Evolutionary conservation across 2,113 vertebrate species (phyloP), one percentile per base, ranked within the genome.

Genomic region (Etheostoma spectabile): DNA sequence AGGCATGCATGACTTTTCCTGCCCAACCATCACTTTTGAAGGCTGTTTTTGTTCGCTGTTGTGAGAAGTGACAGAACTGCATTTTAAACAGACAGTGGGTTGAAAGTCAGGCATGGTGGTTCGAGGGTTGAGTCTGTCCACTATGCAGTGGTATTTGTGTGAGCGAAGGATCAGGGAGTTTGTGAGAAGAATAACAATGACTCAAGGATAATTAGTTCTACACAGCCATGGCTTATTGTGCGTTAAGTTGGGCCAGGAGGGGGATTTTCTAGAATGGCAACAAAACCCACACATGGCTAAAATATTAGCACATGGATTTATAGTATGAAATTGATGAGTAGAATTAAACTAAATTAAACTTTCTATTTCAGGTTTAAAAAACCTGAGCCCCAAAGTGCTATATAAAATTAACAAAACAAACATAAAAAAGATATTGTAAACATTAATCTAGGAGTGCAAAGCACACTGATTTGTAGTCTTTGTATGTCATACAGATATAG

Each of bases 111-210:
- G 46, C 71, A 6, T 0, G 52, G 22, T 18, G 75, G 60, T 79
- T 83, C 27, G 73, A 80, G 52, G 74, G 60, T 57, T 18, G 72
- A 82, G 65, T 6, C 62, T 48, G 66, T 82, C 75, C 78, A 74
- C 74, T 77, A 60, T 74, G 83, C 57, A 5, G 56, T 66, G 79
- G 84, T 80, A 80, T 87, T 87, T 91, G 80, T 89, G 87, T 71
- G 79, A 88, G 86, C 38, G 65, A 80, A 77, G 74, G 72, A 85
- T 86, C 82, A 48, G 77, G 65, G 73, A 48, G 67, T 83, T 82
- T 46, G 22, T 93, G 84, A 82, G 68, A 72, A 79, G 91, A 93
- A 91, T 86, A 89, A 88, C 77, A 89, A 91, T 84, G 90, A 90
- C 69, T 82, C 21, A 60, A 77, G 60, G 70, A 48, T 88, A 91